Base-by-base conservation (phyloP, 2,888 invertebrate species). In the Muschampia plurimacula region DNA sequence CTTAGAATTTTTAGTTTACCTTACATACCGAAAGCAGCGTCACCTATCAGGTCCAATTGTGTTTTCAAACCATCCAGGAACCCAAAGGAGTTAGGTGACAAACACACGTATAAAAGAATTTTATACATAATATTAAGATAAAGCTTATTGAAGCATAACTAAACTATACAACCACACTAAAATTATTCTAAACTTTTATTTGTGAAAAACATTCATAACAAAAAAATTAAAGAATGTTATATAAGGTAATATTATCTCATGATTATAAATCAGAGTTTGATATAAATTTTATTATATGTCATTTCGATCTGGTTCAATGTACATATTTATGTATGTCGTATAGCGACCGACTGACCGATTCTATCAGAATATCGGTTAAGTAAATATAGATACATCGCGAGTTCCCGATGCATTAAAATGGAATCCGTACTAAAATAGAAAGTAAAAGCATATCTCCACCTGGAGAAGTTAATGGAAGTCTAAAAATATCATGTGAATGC, bases 371-470 rank as follows among this genome's bases (percentile, higher is more conserved):
- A 59, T 67, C 46, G 59, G 59, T 4, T 52, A 67, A 41, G 32
- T 59, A 67, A 67, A 67, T 67, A 46, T 64, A 67, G 22, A 22
- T 52, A 52, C 44, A 44, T 9, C 36, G 46, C 46, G 32, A 22
- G 44, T 46, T 66, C 28, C 66, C 39, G 36, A 32, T 67, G 62
- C 66, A 72, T 66, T 49, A 13, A 55, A 62, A 72, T 72, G 67
- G 67, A 72, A 72, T 72, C 32, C 39, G 41, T 49, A 55, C 67
- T 39, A 62, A 62, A 72, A 72, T 72, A 72, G 67, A 62, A 72
- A 72, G 62, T 62, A 44, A 55, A 72, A 66, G 66, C 52, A 59
- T 46, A 66, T 52, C 66, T 52, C 52, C n/a, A 44, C 55, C 60
- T 62, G 49, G 52, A 62, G 57, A 41, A 62, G 52, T 67, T 52